A percentile compares a stretch with the other conserved stretches of the same genome.
Evolutionary conservation across 2,888 invertebrate species (phyloP).

Genomic region (Tromatobia lineatoria): DNA sequence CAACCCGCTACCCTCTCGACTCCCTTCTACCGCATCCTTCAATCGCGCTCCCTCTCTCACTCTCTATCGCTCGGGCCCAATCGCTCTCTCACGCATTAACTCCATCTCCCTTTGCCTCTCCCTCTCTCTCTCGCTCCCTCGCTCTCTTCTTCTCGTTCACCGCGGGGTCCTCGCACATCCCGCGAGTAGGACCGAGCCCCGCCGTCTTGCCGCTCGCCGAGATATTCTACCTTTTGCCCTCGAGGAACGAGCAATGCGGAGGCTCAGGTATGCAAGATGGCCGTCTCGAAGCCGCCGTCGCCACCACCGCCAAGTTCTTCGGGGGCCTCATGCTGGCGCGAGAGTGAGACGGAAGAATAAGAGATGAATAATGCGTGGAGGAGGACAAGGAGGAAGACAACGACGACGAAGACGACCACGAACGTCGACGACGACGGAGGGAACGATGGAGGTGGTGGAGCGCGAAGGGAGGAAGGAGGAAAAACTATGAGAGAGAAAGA

Average conservation of each 20-base stretch:
- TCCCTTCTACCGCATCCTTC: slow-evolving; percentile 52
- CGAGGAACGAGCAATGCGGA: slow-evolving; percentile 85
- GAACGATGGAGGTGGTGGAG: slow-evolving; percentile 58
- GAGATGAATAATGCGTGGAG: slow-evolving; percentile 82
- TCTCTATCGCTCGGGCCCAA: slow-evolving; percentile 50
- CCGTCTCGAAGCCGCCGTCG: slow-evolving; percentile 77
- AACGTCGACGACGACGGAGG: slow-evolving; percentile 65
- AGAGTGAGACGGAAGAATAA: slow-evolving; percentile 69
- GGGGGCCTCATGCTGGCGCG: slow-evolving; percentile 49
- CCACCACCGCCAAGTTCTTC: slow-evolving; percentile 53
- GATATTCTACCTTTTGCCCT: slow-evolving; percentile 86
- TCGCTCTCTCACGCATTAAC: slow-evolving; percentile 60
- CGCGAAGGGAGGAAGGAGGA: slow-evolving; percentile 50
- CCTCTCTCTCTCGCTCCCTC: slow-evolving; percentile 49
- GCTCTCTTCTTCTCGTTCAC: slow-evolving; percentile 60
- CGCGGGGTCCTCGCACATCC: slow-evolving; percentile 54
- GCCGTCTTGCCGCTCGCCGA: slow-evolving; percentile 79
- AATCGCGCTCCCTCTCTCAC: slow-evolving; percentile 53
- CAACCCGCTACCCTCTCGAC: slow-evolving; percentile 33
- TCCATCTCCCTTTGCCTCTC: slow-evolving; percentile 43
- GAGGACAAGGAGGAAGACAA: slow-evolving; percentile 74
- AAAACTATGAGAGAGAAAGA: slow-evolving; percentile 65
- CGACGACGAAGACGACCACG: slow-evolving; percentile 78
- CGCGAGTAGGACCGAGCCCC: slow-evolving; percentile 42
- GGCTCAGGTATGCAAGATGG: slow-evolving; percentile 87